Evolutionary conservation across 2,888 invertebrate genomes (phyloP).

Genomic region (Allygus modestus): DNA sequence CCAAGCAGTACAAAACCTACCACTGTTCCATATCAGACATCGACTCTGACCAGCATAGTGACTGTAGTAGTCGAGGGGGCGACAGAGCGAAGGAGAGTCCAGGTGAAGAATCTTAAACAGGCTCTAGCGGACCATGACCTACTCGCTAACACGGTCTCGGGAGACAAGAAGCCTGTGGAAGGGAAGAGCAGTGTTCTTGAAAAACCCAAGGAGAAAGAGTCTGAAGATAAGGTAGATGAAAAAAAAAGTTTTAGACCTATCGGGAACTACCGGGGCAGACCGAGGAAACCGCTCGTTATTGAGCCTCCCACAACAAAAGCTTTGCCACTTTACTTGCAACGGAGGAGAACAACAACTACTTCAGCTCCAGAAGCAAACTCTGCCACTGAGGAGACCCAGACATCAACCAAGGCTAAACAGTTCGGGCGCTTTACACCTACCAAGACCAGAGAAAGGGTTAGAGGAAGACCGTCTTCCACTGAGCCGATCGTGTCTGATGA

Average conservation of each 20-base stretch:
- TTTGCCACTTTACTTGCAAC: constrained; percentile 56
- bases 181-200: constrained; percentile 39
- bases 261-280: constrained; percentile 56
- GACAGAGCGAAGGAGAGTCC: constrained; percentile 75
- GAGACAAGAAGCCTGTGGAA: constrained; percentile 30
- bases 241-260: constrained; percentile 41
- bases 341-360: constrained; percentile 55
- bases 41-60: constrained; percentile 75
- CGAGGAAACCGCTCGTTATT: constrained; percentile 55
- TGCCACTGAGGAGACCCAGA: constrained; percentile 14
- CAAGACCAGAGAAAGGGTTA: constrained; percentile 35
- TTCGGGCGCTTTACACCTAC: constrained; percentile 55
- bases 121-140: constrained; percentile 64
- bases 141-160: constrained; percentile 20
- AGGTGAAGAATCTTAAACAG: constrained; percentile 73
- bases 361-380: constrained; percentile 17
- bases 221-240: constrained; percentile 22
- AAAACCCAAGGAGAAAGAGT: neutral
- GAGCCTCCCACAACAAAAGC: constrained; percentile 60
- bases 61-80: constrained; percentile 76
- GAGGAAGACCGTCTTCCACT: constrained; percentile 40
- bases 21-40: constrained; percentile 68
- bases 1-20: constrained; percentile 58
- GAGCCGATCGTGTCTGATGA: neutral
- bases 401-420: constrained; percentile 23